Base-by-base conservation (phyloP, 2,888 invertebrate species). In the Microctonus hyperodae region DNA sequence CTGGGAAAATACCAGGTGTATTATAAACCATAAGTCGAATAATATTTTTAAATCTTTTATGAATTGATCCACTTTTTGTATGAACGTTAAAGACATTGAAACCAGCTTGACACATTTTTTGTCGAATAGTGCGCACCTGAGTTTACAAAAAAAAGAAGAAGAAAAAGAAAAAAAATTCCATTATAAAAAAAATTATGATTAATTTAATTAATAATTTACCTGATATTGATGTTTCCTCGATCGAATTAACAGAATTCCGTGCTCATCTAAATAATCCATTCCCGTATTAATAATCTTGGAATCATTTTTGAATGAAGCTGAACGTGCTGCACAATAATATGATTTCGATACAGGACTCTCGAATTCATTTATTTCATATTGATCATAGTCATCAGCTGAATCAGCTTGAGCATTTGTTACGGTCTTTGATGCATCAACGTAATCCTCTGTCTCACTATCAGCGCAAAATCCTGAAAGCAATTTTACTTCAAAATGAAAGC, bases 311-410 rank as follows among this genome's bases (percentile, higher is more conserved):
- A 50, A 56, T 37, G 56, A 65, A 50, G 64, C 50, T 44, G 16
- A 16, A 62, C 67, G 71, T 44, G 67, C 74, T 25, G 72, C 60
- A 64, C 74, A 75, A 56, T 74, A 74, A 70, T 75, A 75, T 69
- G 65, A 72, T 68, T 72, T 73, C 23, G 68, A 66, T 61, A 69
- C 64, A 35, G 72, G 69, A 70, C 72, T 73, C 55, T 70, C 74
- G 69, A 69, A 72, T 70, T 72, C 74, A 63, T 67, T 75, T 69
- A 76, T 73, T 57, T 72, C 72, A 64, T 67, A 73, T 40, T 68
- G 71, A 69, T 75, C 74, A 57, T 75, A 75, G 67, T 76, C 74
- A 40, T 74, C 76, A 40, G 73, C 65, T 63, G 72, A 69, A 62
- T 75, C 74, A 56, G 70, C 69, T 64, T 67, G 69, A 66, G 65